phyloP scores from a whole-genome alignment of 2,888 invertebrate genomes.

The Diaperis boleti region DNA sequence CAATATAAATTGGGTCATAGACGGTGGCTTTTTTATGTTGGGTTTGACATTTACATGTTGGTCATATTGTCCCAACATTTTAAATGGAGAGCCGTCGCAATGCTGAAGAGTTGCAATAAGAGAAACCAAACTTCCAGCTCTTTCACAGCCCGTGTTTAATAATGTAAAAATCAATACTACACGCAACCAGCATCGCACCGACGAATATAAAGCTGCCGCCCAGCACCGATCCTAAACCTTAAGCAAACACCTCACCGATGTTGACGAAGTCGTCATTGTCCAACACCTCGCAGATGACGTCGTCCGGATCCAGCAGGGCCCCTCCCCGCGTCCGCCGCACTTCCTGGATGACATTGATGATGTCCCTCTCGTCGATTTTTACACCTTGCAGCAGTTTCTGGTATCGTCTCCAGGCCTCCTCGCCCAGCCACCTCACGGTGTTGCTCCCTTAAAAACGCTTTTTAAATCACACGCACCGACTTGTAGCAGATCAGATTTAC shows the following conservation, averaged over 20 bases:
- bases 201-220: not conserved
- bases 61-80: too few species aligned
- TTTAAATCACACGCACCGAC: not conserved
- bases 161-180: conserved; percentile 9
- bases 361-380: conserved; percentile 47
- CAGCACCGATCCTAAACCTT: not conserved
- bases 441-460: conserved; percentile 56
- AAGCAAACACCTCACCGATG: conserved; percentile 64
- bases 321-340: conserved; percentile 72
- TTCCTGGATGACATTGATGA: conserved; percentile 62
- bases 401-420: conserved; percentile 67
- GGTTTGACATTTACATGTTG: too few species aligned
- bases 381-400: conserved; percentile 59
- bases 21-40: too few species aligned
- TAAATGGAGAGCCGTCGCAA: too few species aligned
- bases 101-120: too few species aligned
- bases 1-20: too few species aligned
- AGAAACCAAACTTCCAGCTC: too few species aligned
- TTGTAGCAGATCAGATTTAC: conserved; percentile 39
- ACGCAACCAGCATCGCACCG: conserved; percentile 21
- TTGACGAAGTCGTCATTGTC: conserved; percentile 74
- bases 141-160: too few species aligned
- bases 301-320: conserved; percentile 71
- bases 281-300: conserved; percentile 68
- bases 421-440: conserved; percentile 69